Evolutionary conservation across 2,113 vertebrate species (phyloP), one percentile per base, ranked within the genome.

Genomic region (Numida meleagris): DNA sequence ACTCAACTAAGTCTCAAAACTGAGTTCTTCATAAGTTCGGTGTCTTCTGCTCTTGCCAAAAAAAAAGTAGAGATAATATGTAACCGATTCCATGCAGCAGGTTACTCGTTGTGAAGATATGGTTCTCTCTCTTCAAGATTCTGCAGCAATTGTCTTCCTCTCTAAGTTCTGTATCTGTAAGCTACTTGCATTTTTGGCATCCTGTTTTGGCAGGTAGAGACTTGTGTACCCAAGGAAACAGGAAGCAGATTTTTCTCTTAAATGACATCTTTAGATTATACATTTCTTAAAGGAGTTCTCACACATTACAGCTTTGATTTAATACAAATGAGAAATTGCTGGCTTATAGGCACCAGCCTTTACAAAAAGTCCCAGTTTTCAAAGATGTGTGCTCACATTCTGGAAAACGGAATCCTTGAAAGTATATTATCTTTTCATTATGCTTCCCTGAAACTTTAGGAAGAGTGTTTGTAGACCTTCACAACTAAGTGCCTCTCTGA

Each of bases 171-270:
- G 12, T 80, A 24, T 85, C 67, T 86, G 46, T 77, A 70, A 82
- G 62, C 12, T 23, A 38, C 12, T 59, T 62, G n/a, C 14, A 12
- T 34, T 74, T 77, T 25, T 59, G 17, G 19, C 7, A 23, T 77
- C 78, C 19, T 12, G 5, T 63, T 90, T 82, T 89, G 38, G 8
- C 29, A 82, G n/a, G 31, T 71, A 67, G 25, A 38, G 20, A 55
- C 20, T 43, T 65, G 4, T 51, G 31, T 65, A 80, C 6, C 2
- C 23, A 63, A 73, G 14, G 70, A 79, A 82, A 65, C 4, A 33
- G 59, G 31, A 91, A 50, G 11, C 42, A 80, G 89, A 10, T 15
- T 75, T 85, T 73, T 82, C 12, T 82, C 93, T 87, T 34, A 82
- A 45, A 76, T 36, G 9, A 17, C 21, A 17, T 21, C 13, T 21